Evolutionary conservation across 2,113 vertebrate genomes (phyloP), one percentile per base, ranked within the genome.

Genomic region (Callopanchax toddi): DNA sequence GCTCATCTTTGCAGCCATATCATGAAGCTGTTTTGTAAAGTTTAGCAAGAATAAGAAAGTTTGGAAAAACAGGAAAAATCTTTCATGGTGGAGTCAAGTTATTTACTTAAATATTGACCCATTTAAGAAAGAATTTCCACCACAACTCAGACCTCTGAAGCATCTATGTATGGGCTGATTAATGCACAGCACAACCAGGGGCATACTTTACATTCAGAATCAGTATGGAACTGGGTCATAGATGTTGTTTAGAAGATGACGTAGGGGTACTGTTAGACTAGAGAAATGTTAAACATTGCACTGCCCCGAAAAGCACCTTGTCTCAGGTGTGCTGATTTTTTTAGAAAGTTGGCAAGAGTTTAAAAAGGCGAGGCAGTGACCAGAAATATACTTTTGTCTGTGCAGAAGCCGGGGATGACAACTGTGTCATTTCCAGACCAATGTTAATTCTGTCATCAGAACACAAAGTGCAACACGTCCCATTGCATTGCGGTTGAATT

Each of bases 381-480:
- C 60, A 67, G 34, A 52, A 29, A 18, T 76, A 42, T 53, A 79
- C 29, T 36, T 10, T 58, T 58, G n/a, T n/a, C n/a, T n/a, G n/a
- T n/a, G n/a, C n/a, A n/a, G n/a, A n/a, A n/a, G n/a, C n/a, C n/a
- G n/a, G n/a, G n/a, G n/a, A n/a, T n/a, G n/a, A n/a, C n/a, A n/a
- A n/a, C n/a, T n/a, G n/a, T 68, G 56, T 69, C 66, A 60, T 61
- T 71, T 66, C 43, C n/a, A 70, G 63, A n/a, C 29, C 40, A 49
- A 77, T 39, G 67, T 57, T 4, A 60, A 72, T 75, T 61, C 6
- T 32, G 29, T 9, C 6, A 32, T 7, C 29, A 4, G 29, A 32
- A 32, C 29, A 32, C 29, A 32, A 32, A 32, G 29, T 32, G 29
- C 6, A 9, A 32, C 29, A 32, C 1, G 6, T 32, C 29, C 37